A percentile compares a stretch with the other conserved stretches of the same genome.
These are phyloP conservation scores for Pogonomyrmex barbatus DNA, from an alignment of 1,140 invertebrate species.

Conservation along the genomic window DNA sequence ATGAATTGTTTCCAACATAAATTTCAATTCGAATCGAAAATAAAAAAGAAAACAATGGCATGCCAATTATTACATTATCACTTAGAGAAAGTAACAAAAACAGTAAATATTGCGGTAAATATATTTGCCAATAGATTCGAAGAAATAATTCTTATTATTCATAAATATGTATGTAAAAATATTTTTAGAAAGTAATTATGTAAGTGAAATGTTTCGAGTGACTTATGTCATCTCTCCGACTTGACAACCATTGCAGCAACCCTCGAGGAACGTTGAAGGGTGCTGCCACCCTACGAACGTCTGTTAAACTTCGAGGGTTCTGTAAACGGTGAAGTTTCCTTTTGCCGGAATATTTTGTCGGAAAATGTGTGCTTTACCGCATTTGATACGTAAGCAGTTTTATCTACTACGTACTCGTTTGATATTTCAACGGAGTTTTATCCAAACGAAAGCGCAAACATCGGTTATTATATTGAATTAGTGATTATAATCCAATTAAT, in stretches of 20 bases:
- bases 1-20: neutral
- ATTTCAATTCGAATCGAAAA: neutral
- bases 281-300: constrained; percentile 82
- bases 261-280: constrained; percentile 71
- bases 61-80: neutral
- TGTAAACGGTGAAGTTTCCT: constrained; percentile 57
- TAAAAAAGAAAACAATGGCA: neutral
- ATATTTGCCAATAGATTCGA: no score
- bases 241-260: constrained; percentile 51
- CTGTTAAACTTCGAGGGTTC: constrained; percentile 74
- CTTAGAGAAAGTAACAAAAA: neutral
- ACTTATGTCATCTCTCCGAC: neutral
- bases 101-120: no score
- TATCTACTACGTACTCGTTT: constrained; percentile 60
- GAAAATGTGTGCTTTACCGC: constrained; percentile 62
- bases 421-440: constrained; percentile 33
- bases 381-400: constrained; percentile 47
- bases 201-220: neutral
- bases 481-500: neutral
- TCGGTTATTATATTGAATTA: constrained; percentile 42
- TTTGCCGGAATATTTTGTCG: constrained; percentile 66
- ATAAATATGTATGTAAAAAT: neutral
- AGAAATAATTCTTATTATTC: no score
- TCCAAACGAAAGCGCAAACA: neutral
- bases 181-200: constrained; percentile 1